Conservation (phyloP, 2,888 invertebrate species). For the Caradrina kadenii region DNA sequence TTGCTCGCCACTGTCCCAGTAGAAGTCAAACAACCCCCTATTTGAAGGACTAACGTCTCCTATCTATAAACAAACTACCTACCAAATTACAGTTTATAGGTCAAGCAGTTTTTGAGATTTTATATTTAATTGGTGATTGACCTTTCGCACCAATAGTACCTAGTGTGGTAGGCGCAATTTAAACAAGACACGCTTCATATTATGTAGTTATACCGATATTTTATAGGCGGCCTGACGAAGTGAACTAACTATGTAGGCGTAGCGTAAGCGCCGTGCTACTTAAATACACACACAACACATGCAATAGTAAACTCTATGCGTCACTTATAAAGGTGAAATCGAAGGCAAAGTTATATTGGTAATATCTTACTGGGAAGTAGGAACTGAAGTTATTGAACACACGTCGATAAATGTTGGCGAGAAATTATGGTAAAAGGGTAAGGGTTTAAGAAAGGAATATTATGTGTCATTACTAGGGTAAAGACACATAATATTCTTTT, state of each 20-base stretch:
- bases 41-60: no score
- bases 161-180: constrained; percentile 9
- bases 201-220: constrained; percentile 45
- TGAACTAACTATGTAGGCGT: constrained; percentile 64
- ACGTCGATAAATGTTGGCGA: constrained; percentile 18
- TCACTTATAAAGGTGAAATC: constrained; percentile 14
- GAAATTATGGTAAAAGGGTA: constrained; percentile 14
- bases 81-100: no score
- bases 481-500: no score
- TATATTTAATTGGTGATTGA: no score
- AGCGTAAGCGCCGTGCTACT: constrained; percentile 29
- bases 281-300: background rate
- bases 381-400: constrained; percentile 56
- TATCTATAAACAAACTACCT: no score
- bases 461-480: no score
- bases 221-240: constrained; percentile 66
- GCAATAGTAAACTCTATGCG: constrained; percentile 15
- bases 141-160: background rate
- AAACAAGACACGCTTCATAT: constrained; percentile 30
- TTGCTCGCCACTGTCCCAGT: no score
- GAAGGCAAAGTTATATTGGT: constrained; percentile 30
- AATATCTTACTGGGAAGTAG: constrained; percentile 60
- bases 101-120: background rate
- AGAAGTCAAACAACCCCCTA: no score
- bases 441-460: no score